Evolutionary conservation across 2,113 vertebrate species (phyloP).

Genomic region (Erythrocercus mccallii): DNA sequence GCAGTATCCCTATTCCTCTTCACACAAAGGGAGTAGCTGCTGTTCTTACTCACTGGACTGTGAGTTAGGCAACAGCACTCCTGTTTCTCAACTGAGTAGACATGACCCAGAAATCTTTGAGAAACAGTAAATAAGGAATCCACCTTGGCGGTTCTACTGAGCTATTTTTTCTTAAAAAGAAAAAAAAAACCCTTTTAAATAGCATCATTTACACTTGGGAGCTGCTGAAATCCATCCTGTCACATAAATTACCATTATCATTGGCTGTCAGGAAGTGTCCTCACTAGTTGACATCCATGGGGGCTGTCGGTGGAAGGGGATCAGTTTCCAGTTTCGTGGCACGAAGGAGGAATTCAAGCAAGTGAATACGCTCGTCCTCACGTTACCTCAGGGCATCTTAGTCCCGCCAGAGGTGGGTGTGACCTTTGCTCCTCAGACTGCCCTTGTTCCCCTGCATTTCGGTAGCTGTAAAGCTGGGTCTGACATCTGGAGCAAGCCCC

Average conservation of each 20-base stretch:
- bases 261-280: background rate
- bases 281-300: background rate
- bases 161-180: background rate
- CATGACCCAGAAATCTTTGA: background rate
- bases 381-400: background rate
- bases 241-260: conserved; percentile 28
- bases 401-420: accelerated
- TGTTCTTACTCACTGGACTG: background rate
- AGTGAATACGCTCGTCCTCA: background rate
- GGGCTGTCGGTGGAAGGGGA: background rate
- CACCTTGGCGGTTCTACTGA: background rate
- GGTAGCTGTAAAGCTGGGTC: background rate
- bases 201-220: conserved; percentile 29
- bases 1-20: background rate
- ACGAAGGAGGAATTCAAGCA: background rate
- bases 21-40: background rate
- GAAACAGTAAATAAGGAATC: background rate
- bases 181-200: background rate
- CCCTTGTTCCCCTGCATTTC: background rate
- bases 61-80: background rate
- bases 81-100: background rate
- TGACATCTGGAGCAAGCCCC: background rate
- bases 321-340: background rate
- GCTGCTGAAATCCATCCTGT: conserved; percentile 9
- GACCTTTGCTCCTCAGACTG: background rate